Base-by-base conservation (phyloP, 2,797 vertebrate species). In the Manis crassicaudata region DNA sequence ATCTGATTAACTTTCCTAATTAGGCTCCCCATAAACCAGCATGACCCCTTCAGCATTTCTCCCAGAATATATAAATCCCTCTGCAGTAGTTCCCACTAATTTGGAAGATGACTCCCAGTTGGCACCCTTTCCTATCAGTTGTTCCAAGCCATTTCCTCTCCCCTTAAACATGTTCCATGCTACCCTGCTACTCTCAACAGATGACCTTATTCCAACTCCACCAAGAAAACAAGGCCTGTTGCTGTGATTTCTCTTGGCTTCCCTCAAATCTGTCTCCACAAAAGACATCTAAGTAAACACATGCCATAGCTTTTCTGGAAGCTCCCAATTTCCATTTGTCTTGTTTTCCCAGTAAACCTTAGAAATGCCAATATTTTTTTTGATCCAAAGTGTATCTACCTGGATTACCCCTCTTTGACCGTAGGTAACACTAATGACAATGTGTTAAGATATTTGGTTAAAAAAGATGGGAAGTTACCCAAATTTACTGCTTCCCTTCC, bases 1-100 rank as follows among this genome's bases (percentile, higher is more conserved):
- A 94, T 96, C 75, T 94, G 88, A 94, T 96, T 94, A 94, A 89
- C 92, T 95, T 94, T 82, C 67, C 80, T 89, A 91, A 90, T 91
- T 81, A 94, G 90, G 23, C 67, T 95, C 79, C 82, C 92, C 4
- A 40, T 88, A 90, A 97, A 88, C 67, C 95, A 93, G 75, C 62
- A 73, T 52, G 94, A 90, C 88, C 92, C 62, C 83, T 80, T 43
- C 35, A 73, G 67, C 32, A 25, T 88, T 40, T 68, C 54, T 62
- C 62, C 25, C 11, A 32, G 79, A 88, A 72, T 58, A 56, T 7
- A 73, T n/a, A 58, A 73, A 90, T 65, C 90, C 88, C 25, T 80
- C 29, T 13, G 70, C 9, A 17, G 50, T 29, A 37, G 56, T n/a
- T 92, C 37, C 14, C 3, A 5, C 6, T 90, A 35, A 56, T 16